Evolutionary conservation across 1,140 invertebrate genomes (phyloP).

Genomic region (Trachelipus rathkii): DNA sequence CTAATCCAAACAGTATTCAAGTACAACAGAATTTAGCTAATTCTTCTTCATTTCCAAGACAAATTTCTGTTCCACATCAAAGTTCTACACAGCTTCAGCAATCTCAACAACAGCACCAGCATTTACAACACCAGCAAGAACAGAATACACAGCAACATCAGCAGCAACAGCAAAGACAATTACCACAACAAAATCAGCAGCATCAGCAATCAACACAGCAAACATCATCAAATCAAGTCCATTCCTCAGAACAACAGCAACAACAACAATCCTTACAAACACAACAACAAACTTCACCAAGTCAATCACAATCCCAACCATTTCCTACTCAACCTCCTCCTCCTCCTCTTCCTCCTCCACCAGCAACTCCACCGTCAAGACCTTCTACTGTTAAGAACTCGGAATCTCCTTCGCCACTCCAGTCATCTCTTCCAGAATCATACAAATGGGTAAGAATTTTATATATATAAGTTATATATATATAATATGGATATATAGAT

Average conservation of each 20-base stretch:
- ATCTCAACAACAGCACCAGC: background rate
- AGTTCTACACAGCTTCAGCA: background rate
- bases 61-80: background rate
- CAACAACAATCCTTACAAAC: background rate
- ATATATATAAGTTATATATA: background rate
- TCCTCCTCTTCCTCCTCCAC: background rate
- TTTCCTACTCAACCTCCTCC: no score
- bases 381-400: background rate
- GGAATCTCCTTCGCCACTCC: background rate
- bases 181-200: background rate
- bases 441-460: constrained; percentile 7
- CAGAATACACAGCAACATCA: background rate
- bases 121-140: background rate
- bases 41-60: background rate
- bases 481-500: background rate
- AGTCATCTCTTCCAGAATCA: background rate
- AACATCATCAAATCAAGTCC: background rate
- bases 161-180: background rate
- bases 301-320: no score
- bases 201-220: background rate
- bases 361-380: background rate
- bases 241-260: background rate
- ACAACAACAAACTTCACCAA: no score
- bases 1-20: background rate
- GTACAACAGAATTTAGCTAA: background rate